phyloP scores from a whole-genome alignment of 2,888 invertebrate genomes.

The Alcis repandata region DNA sequence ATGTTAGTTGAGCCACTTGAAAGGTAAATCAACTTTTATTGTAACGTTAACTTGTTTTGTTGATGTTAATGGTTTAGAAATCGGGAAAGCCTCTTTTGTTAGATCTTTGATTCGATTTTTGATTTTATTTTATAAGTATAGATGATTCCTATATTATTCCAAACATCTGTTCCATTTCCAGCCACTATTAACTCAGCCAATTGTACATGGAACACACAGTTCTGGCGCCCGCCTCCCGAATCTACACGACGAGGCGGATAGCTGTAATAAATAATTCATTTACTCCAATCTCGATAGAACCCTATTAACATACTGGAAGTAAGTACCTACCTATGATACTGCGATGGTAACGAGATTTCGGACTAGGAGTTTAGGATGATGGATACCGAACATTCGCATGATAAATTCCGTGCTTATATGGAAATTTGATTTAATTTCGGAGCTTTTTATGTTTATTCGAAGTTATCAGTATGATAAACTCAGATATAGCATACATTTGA shows the following conservation, averaged over 20 bases:
- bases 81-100: no score
- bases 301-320: conserved; percentile 25
- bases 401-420: conserved; percentile 10
- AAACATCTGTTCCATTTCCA: not conserved
- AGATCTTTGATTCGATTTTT: no score
- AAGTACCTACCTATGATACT: not conserved
- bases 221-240: conserved; percentile 28
- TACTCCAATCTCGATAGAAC: conserved; percentile 35
- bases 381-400: conserved; percentile 12
- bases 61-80: no score
- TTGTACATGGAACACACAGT: conserved; percentile 20
- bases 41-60: no score
- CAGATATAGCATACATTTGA: not conserved
- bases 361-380: conserved; percentile 15
- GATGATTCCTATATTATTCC: no score
- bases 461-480: not conserved
- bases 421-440: not conserved
- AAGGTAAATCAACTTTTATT: no score
- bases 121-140: no score
- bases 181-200: conserved; percentile 14
- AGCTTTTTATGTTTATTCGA: conserved; percentile 1
- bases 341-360: conserved; percentile 12
- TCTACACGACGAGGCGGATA: conserved; percentile 37
- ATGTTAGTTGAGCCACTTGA: no score
- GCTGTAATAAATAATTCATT: conserved; percentile 46